These are phyloP conservation scores for Lophotriccus pileatus DNA, from an alignment of 2,797 vertebrate genomes.

Conservation along the genomic window DNA sequence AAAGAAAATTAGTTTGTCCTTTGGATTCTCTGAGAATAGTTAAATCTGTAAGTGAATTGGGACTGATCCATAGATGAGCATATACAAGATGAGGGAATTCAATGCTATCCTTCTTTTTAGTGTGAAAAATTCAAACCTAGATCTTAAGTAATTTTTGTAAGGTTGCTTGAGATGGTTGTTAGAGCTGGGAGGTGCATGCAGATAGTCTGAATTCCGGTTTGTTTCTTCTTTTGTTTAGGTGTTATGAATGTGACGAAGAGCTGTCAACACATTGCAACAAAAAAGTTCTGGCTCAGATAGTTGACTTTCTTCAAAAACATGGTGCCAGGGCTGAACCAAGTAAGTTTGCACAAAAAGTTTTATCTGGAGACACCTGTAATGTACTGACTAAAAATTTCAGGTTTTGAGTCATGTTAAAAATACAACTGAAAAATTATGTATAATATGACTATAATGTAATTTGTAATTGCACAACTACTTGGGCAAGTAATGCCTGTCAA, in stretches of 20 bases:
- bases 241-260: slow-evolving; percentile 97
- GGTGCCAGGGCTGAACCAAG: slow-evolving; percentile 89
- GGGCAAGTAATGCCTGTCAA: background rate
- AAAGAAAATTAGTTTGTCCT: background rate
- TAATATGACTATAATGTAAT: background rate
- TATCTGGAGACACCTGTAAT: background rate
- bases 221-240: slow-evolving; percentile 78
- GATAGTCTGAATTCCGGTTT: background rate
- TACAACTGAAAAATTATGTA: background rate
- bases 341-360: slow-evolving; percentile 69
- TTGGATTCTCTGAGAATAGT: background rate
- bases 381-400: background rate
- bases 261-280: slow-evolving; percentile 96
- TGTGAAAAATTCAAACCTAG: background rate
- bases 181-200: background rate
- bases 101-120: background rate
- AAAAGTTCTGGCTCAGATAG: slow-evolving; percentile 92
- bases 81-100: background rate
- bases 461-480: background rate
- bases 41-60: background rate
- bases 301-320: slow-evolving; percentile 97
- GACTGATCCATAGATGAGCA: background rate
- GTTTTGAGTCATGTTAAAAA: background rate
- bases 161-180: background rate
- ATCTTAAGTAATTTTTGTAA: background rate